Base-by-base conservation (phyloP, 1,140 invertebrate species). In the Drosophila oshimai region DNA sequence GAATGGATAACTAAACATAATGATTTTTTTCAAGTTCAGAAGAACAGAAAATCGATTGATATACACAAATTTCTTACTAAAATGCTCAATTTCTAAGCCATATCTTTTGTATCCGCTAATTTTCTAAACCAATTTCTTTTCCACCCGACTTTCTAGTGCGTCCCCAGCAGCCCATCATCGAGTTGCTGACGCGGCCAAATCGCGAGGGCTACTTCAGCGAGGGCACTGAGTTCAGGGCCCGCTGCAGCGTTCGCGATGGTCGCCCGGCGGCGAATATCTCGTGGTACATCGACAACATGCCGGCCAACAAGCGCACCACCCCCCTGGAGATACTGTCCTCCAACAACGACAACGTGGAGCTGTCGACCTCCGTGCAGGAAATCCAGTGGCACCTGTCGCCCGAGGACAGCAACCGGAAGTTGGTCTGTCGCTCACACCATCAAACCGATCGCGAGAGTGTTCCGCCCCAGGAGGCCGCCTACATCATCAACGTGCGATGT, bases 201-300 rank as follows among this genome's bases (percentile, higher is more conserved):
- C 88, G 76, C 17, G 88, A 90, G 42, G 89, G 88, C 3, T 90
- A 88, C 15, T 95, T 93, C 78, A 92, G 90, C 74, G 93, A 94
- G 49, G 93, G 93, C 2, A 93, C 95, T 12, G 91, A 90, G 12
- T 91, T 96, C 70, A 90, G 92, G 73, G 94, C 94, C 1, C 92
- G 92, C 53, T 96, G 95, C 90, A 92, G 92, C n/a, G 93, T 95
- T 0, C 91, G 92, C 53, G 92, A 94, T 41, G 95, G 95, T 22
- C 92, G 95, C 86, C 95, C 95, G 9, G 93, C 93, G 2, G 95
- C 95, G 0, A 95, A 95, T 54, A 94, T 96, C 41, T 92, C 92
- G 1, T 95, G 95, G 92, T 95, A 65, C 44, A 53, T 90, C 93
- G 94, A 94, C 75, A 93, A 94, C 31, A 92, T 94, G 51, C 92